phyloP scores from a whole-genome alignment of 2,113 vertebrate species.

The Carassius gibelio region DNA sequence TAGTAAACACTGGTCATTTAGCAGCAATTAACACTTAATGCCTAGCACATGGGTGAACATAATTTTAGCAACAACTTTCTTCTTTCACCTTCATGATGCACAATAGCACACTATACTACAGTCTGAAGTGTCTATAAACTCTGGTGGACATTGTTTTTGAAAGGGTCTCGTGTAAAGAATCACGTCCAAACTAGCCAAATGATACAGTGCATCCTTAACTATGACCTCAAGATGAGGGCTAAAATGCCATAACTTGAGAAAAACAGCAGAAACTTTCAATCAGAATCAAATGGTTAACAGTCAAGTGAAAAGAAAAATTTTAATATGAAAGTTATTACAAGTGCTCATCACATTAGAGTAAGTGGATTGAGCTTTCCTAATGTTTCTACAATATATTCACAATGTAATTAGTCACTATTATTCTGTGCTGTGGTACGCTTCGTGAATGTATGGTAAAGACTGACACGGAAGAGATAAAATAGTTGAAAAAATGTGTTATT shows the following conservation, averaged over 20 bases:
- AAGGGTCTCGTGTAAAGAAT: not conserved
- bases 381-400: not conserved
- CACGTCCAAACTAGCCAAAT: not conserved
- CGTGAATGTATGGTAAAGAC: too few species aligned
- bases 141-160: not conserved
- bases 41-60: constrained; percentile 54
- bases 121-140: constrained; percentile 22
- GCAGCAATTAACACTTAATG: constrained; percentile 80
- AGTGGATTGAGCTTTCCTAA: not conserved
- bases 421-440: too few species aligned
- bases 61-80: constrained; percentile 63
- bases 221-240: not conserved
- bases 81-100: constrained; percentile 25
- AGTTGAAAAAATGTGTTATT: too few species aligned
- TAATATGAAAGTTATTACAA: not conserved
- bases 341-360: not conserved
- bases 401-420: not conserved
- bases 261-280: not conserved
- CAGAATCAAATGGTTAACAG: not conserved
- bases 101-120: not conserved
- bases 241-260: not conserved
- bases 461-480: too few species aligned
- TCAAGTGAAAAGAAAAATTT: not conserved
- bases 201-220: not conserved
- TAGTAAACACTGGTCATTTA: constrained; percentile 74